A percentile compares a stretch with the other conserved stretches of the same genome.
phyloP scores from a whole-genome alignment of 2,113 vertebrate genomes.

The Toxostoma redivivum region DNA sequence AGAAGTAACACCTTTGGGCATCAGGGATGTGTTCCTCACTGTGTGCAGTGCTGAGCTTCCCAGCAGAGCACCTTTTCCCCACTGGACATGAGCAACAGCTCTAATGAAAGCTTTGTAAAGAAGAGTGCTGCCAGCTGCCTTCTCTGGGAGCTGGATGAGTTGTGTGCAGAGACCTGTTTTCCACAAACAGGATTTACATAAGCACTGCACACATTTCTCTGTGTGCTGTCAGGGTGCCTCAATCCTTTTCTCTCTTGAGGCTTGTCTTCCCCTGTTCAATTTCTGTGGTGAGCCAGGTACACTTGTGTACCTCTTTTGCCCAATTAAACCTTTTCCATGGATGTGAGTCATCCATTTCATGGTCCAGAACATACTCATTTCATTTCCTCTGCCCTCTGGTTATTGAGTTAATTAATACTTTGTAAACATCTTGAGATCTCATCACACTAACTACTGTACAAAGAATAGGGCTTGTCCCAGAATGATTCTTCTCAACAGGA shows the following conservation, averaged over 20 bases:
- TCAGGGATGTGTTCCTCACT: background rate
- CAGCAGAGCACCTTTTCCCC: background rate
- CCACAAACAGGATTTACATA: background rate
- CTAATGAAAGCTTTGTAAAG: background rate
- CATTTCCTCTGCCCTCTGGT: conserved; percentile 35
- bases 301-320: conserved; percentile 17
- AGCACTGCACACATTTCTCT: background rate
- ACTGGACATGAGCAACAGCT: background rate
- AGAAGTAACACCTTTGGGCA: background rate
- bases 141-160: background rate
- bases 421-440: conserved; percentile 1
- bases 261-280: background rate
- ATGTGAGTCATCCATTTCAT: conserved; percentile 35
- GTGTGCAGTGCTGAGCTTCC: background rate
- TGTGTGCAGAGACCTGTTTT: background rate
- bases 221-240: background rate
- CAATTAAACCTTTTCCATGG: conserved; percentile 27
- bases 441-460: background rate
- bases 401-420: conserved; percentile 48
- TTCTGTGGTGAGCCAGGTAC: background rate
- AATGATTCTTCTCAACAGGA: background rate
- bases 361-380: conserved; percentile 29
- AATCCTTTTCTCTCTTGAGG: background rate
- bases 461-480: background rate
- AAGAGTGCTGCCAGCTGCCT: background rate